A percentile compares a stretch with the other conserved stretches of the same genome.
phyloP scores from a whole-genome alignment of 92 coral and sea anemone genomes.

The Palythoa grandiflora region DNA sequence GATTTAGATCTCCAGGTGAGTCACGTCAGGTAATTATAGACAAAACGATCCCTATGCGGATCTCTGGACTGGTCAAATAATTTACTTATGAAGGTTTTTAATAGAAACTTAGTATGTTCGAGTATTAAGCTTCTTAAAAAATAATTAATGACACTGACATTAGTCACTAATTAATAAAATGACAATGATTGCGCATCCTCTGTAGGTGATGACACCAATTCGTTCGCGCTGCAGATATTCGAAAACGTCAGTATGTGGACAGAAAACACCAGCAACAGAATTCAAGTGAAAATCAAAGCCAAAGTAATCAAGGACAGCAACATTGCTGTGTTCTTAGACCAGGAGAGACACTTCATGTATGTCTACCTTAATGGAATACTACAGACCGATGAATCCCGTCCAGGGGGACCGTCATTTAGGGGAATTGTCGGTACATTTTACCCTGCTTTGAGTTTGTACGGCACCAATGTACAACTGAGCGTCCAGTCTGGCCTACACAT shows the following conservation, averaged over 20 bases:
- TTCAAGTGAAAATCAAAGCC: constrained; percentile 76
- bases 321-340: constrained; percentile 80
- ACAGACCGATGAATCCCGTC: constrained; percentile 81
- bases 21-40: too few relatives aligned
- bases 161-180: too few relatives aligned
- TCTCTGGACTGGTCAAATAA: too few relatives aligned
- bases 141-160: too few relatives aligned
- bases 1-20: too few relatives aligned
- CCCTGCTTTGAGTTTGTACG: constrained; percentile 82
- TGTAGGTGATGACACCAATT: constrained; percentile 75
- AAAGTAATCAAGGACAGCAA: constrained; percentile 84
- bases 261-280: constrained; percentile 70
- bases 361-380: constrained; percentile 85
- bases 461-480: constrained; percentile 74
- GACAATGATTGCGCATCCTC: not conserved
- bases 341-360: constrained; percentile 71
- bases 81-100: too few relatives aligned
- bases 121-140: too few relatives aligned
- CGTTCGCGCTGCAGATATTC: constrained; percentile 81
- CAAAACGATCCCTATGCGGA: too few relatives aligned
- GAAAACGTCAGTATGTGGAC: constrained; percentile 80
- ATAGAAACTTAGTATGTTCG: too few relatives aligned
- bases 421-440: constrained; percentile 75
- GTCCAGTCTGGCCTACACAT: constrained; percentile 73
- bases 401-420: constrained; percentile 82